A percentile compares a stretch with the other conserved stretches of the same genome.
These are phyloP conservation scores for Parapristionchus giblindavisi DNA, from an alignment of 2,888 invertebrate genomes.

Conservation along the genomic window DNA sequence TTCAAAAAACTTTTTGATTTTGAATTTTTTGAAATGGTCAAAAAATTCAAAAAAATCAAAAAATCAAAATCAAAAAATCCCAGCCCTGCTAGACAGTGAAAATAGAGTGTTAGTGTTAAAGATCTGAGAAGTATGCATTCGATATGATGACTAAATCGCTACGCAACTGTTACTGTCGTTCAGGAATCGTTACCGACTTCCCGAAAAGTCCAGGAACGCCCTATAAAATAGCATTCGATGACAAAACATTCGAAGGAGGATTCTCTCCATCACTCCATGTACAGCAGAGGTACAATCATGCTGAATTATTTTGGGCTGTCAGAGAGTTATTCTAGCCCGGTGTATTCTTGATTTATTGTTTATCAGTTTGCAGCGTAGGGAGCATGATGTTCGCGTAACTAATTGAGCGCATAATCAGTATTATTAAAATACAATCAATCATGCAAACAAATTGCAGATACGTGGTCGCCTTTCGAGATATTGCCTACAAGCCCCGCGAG, in stretches of 20 bases:
- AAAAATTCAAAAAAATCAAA: too few relatives aligned
- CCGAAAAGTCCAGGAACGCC: conserved; percentile 79
- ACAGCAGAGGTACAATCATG: conserved; percentile 82
- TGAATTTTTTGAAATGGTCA: too few relatives aligned
- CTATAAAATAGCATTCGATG: conserved; percentile 91
- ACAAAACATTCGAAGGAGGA: conserved; percentile 88
- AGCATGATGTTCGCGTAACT: background rate
- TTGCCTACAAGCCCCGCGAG: conserved; percentile 19
- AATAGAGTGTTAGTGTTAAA: too few relatives aligned
- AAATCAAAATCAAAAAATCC: too few relatives aligned
- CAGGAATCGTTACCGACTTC: conserved; percentile 73
- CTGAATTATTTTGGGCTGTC: background rate
- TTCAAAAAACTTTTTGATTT: background rate
- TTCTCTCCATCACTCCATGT: conserved; percentile 91
- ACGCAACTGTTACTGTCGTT: too few relatives aligned
- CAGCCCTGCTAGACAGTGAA: too few relatives aligned
- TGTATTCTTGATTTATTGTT: background rate
- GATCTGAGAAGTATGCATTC: too few relatives aligned
- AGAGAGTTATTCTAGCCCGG: background rate
- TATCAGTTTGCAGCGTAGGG: background rate
- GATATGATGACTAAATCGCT: too few relatives aligned
- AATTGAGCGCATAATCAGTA: background rate
- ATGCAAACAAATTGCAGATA: conserved; percentile 14
- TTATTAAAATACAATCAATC: background rate
- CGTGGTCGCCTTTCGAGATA: conserved; percentile 21